Percentiles rank a stretch among this genome's conserved stretches.
Evolutionary conservation across 2,113 vertebrate genomes (phyloP).

Genomic region (Leptosomus discolor): DNA sequence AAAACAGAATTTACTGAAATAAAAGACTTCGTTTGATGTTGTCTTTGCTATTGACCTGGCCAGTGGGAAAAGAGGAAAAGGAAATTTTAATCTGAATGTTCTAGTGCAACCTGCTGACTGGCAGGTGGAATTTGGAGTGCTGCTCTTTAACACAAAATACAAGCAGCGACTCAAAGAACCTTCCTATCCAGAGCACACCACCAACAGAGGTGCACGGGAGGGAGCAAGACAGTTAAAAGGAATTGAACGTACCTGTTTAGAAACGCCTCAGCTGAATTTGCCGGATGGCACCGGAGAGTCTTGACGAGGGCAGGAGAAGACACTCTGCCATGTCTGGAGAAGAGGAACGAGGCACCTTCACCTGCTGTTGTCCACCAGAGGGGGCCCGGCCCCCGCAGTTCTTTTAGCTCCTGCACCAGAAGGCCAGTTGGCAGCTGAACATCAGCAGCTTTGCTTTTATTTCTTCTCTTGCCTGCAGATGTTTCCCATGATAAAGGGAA

Average conservation of each 20-base stretch:
- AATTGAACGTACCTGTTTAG: too few relatives aligned
- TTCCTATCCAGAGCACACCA: background rate
- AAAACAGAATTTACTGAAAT: background rate
- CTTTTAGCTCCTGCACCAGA: background rate
- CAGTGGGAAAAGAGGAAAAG: background rate
- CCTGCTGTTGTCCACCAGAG: background rate
- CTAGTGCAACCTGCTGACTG: background rate
- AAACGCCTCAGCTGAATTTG: background rate
- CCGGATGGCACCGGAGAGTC: accelerated
- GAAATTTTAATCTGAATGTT: background rate
- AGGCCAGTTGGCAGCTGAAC: background rate
- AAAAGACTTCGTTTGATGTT: background rate
- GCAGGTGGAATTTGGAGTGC: background rate
- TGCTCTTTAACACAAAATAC: accelerated
- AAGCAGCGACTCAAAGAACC: background rate
- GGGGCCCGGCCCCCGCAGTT: background rate
- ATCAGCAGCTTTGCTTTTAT: background rate
- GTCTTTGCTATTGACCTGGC: background rate
- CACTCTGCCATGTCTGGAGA: too few relatives aligned
- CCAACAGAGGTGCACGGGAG: background rate
- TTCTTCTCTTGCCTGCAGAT: background rate
- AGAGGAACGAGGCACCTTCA: accelerated
- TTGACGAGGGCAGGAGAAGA: too few relatives aligned
- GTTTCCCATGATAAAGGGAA: background rate
- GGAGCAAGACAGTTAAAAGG: background rate